Percentiles rank a stretch among this genome's conserved stretches.
These are phyloP conservation scores for Ochotona curzoniae DNA, from an alignment of 2,113 vertebrate genomes.

Conservation along the genomic window DNA sequence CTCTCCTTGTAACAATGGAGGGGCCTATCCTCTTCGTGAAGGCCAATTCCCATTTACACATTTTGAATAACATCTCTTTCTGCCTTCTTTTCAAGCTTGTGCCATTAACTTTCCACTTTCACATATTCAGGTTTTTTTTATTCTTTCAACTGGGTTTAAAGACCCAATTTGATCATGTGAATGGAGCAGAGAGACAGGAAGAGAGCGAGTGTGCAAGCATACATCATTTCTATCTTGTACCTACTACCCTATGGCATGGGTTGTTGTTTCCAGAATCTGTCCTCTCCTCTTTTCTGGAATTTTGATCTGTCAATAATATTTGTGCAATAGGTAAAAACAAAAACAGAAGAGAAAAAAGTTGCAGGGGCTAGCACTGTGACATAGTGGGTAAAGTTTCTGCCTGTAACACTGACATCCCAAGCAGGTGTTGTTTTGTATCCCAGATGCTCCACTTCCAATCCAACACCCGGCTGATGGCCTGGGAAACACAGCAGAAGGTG, in stretches of 20 bases:
- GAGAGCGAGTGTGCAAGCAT: not conserved
- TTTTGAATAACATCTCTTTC: not conserved
- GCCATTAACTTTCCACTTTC: not conserved
- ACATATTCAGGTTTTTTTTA: not conserved
- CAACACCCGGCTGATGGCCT: no score
- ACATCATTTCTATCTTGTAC: not conserved
- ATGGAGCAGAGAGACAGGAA: not conserved
- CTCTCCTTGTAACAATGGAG: not conserved
- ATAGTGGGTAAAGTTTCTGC: no score
- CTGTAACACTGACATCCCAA: no score
- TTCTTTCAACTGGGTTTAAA: constrained; percentile 9
- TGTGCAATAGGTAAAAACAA: constrained; percentile 41
- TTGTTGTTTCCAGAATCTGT: not conserved
- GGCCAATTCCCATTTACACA: not conserved
- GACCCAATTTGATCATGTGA: not conserved
- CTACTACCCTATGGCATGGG: not conserved
- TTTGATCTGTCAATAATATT: constrained; percentile 32
- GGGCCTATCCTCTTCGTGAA: not conserved
- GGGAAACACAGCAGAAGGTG: no score
- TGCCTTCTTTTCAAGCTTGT: not conserved
- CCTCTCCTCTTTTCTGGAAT: not conserved
- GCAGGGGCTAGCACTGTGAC: no score
- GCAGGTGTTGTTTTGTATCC: no score
- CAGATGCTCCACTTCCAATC: no score
- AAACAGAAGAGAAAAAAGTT: not conserved